phyloP scores from a whole-genome alignment of 2,888 invertebrate genomes.

The Dryocosmus kuriphilus region DNA sequence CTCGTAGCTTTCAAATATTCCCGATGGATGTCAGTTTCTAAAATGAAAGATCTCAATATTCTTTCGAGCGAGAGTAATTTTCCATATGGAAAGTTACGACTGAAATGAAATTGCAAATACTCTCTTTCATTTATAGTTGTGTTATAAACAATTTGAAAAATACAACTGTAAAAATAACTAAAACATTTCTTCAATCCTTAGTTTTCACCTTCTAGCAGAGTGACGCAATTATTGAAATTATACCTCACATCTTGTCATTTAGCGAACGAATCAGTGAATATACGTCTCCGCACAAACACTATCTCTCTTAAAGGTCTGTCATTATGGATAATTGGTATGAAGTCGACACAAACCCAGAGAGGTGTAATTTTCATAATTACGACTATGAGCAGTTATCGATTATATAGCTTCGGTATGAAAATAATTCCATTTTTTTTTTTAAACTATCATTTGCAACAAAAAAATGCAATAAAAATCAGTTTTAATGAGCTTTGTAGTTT shows the following conservation, averaged over 20 bases:
- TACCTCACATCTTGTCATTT: constrained; percentile 28
- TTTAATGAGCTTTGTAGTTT: no score
- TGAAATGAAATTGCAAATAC: background rate
- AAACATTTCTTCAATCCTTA: background rate
- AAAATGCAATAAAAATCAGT: background rate
- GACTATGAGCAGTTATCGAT: constrained; percentile 26
- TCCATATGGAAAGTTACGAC: background rate
- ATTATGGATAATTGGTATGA: constrained; percentile 31
- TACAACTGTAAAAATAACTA: background rate
- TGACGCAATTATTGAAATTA: constrained; percentile 33
- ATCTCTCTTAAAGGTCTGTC: constrained; percentile 12
- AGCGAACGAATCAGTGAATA: background rate
- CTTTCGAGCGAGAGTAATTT: background rate
- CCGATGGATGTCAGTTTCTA: background rate
- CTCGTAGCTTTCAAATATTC: background rate
- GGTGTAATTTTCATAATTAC: constrained; percentile 37
- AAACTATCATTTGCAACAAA: background rate
- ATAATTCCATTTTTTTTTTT: background rate
- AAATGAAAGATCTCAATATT: background rate
- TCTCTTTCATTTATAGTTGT: background rate
- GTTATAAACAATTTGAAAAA: background rate
- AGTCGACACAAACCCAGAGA: constrained; percentile 1
- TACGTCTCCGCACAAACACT: constrained; percentile 11
- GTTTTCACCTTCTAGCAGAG: background rate
- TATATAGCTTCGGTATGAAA: background rate